phyloP scores from a whole-genome alignment of 92 coral and sea anemone genomes.

The Zoanthus sansibaricus region DNA sequence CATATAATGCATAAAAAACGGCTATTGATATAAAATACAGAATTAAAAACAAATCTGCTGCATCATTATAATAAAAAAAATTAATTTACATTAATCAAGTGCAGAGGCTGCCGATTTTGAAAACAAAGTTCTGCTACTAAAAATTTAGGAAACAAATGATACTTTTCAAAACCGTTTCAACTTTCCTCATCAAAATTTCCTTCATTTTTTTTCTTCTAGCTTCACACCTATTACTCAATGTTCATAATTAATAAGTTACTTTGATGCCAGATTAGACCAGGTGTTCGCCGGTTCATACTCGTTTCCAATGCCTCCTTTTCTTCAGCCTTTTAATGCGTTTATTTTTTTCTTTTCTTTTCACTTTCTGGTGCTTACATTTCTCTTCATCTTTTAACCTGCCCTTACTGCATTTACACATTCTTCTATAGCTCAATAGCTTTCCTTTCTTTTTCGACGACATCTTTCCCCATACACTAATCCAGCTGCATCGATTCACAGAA shows the following conservation, averaged over 20 bases:
- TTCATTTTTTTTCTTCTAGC: no score
- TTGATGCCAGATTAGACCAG: neutral
- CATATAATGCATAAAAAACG: no score
- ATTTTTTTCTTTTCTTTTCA: neutral
- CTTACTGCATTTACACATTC: constrained; percentile 18
- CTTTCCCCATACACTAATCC: constrained; percentile 4
- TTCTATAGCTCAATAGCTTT: constrained; percentile 16
- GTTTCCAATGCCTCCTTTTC: neutral
- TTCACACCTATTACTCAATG: no score
- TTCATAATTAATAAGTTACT: neutral
- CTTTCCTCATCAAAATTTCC: no score
- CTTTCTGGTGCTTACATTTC: constrained; percentile 9
- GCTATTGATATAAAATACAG: no score
- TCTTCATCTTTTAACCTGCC: constrained; percentile 2
- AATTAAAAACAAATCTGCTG: no score
- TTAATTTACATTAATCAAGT: no score
- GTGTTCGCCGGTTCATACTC: neutral
- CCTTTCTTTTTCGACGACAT: constrained; percentile 4
- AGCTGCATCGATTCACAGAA: constrained; percentile 16
- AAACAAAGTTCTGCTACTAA: no score
- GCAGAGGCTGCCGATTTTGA: no score
- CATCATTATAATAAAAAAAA: no score
- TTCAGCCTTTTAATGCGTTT: neutral
- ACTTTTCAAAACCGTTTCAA: no score
- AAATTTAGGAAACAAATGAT: no score